Base-by-base conservation (phyloP, 2,797 vertebrate genomes). In the Pseudocheirus occidentalis region DNA sequence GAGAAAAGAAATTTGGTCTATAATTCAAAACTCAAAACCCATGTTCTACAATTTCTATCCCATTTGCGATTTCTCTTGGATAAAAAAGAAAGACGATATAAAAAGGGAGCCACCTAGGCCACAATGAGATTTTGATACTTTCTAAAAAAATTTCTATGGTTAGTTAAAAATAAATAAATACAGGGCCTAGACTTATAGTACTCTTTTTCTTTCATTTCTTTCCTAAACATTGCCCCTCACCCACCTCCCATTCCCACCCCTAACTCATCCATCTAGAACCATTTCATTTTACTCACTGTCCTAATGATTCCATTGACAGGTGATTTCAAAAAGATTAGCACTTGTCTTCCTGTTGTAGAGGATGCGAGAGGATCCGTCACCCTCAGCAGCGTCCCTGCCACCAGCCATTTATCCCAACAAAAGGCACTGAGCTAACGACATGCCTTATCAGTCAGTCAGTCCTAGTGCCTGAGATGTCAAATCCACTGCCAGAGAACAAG, bases 391-490 rank as follows among this genome's bases (percentile, higher is more conserved):
- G 92, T 96, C 96, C 97, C 97, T 98, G 97, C 97, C 97, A 98
- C 0, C 96, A 98, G 96, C 73, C 96, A 97, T 98, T 98, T 97
- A 96, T 93, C 10, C 94, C 97, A 97, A 97, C 96, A 98, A 98
- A 98, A 98, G 96, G 18, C 40, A 0, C 93, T 28, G 81, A 94
- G 94, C 94, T 97, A 97, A 91, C 0, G 50, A 97, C 97, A 97
- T 2, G 2, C 95, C 95, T 97, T 94, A 95, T 98, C 98, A 97
- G 97, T 97, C 98, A 95, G 97, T 97, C 98, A 91, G 73, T 93
- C 94, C 94, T 96, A 92, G 57, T 96, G 91, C 96, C 98, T 92
- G 91, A 95, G 93, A 50, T 97, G 97, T 98, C 97, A 98, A 92
- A 98, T 97, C 96, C 96, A 96, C 97, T 97, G 96, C 95, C 95